Evolutionary conservation across 2,888 invertebrate species (phyloP).

Genomic region (Agrochola lychnidis): DNA sequence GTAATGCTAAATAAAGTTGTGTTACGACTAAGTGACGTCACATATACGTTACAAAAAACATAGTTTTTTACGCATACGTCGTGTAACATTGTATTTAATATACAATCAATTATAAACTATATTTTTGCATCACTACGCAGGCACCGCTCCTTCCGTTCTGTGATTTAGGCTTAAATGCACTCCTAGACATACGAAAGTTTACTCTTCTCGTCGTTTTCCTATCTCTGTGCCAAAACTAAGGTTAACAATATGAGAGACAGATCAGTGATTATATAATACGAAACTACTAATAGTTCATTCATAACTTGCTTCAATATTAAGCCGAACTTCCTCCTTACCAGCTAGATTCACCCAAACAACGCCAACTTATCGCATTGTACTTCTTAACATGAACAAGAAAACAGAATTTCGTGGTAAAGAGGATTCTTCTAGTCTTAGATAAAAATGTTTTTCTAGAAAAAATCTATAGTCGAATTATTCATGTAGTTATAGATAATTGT

Average conservation of each 20-base stretch:
- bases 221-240: constrained; percentile 86
- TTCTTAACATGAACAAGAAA: constrained; percentile 29
- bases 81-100: constrained; percentile 70
- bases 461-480: constrained; percentile 78
- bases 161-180: constrained; percentile 87
- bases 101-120: constrained; percentile 73
- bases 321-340: constrained; percentile 50
- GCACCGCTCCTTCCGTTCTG: constrained; percentile 88
- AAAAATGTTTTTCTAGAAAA: constrained; percentile 77
- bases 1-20: constrained; percentile 74
- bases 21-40: constrained; percentile 69
- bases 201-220: constrained; percentile 78
- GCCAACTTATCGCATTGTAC: constrained; percentile 28
- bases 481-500: constrained; percentile 82
- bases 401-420: constrained; percentile 41
- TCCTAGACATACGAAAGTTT: constrained; percentile 75
- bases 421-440: constrained; percentile 73
- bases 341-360: constrained; percentile 11
- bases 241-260: constrained; percentile 74
- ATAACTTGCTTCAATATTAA: constrained; percentile 59
- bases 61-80: constrained; percentile 82
- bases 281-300: constrained; percentile 55
- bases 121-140: constrained; percentile 86
- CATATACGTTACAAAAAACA: constrained; percentile 62
- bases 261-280: constrained; percentile 70